Conservation (phyloP, 2,888 invertebrate genomes). For the Campaea margaritaria region DNA sequence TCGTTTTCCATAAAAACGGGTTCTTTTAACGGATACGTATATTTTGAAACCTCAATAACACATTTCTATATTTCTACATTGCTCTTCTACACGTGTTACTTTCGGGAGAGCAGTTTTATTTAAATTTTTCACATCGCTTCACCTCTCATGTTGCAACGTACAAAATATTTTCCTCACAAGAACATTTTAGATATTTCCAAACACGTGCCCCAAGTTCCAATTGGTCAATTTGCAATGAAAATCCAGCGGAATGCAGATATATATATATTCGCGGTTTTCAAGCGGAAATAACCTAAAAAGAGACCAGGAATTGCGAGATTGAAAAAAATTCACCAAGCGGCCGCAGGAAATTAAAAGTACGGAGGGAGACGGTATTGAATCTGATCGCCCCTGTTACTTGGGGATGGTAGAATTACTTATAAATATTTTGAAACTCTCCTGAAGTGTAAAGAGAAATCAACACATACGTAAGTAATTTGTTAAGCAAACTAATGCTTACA, state of each 20-base stretch:
- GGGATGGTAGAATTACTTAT: background rate
- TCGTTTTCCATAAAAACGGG: too few relatives aligned
- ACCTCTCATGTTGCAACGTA: constrained; percentile 7
- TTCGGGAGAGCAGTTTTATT: too few relatives aligned
- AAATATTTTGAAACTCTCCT: too few relatives aligned
- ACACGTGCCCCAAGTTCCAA: constrained; percentile 39
- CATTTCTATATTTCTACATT: too few relatives aligned
- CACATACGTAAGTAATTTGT: too few relatives aligned
- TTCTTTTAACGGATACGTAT: too few relatives aligned
- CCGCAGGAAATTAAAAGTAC: constrained; percentile 26
- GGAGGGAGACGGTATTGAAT: background rate
- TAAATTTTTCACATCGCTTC: too few relatives aligned
- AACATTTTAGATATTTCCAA: constrained; percentile 41
- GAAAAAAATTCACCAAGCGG: constrained; percentile 1
- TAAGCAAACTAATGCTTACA: background rate
- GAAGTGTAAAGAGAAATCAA: too few relatives aligned
- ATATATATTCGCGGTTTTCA: constrained; percentile 35
- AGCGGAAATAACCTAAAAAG: constrained; percentile 25
- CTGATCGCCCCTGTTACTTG: constrained; percentile 2
- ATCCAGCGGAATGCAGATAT: constrained; percentile 39
- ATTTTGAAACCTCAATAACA: too few relatives aligned
- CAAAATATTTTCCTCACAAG: constrained; percentile 27
- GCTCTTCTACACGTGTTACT: too few relatives aligned
- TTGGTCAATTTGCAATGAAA: constrained; percentile 52
- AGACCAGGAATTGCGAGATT: constrained; percentile 6